These are phyloP conservation scores for Ellobium chinense DNA, from an alignment of 2,888 invertebrate species.

Conservation along the genomic window DNA sequence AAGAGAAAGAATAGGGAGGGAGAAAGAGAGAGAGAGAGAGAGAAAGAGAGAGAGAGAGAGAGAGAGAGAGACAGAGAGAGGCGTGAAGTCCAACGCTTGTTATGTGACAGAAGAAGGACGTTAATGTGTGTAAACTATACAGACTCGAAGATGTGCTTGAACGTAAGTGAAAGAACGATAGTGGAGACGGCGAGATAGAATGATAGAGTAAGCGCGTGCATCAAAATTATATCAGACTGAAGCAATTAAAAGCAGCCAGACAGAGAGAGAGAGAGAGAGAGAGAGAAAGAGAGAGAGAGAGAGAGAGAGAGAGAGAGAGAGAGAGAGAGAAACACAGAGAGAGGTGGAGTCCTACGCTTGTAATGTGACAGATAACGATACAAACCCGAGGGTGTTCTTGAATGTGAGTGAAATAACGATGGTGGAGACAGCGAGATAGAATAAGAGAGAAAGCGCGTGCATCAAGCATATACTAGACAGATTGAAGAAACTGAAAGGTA, in stretches of 20 bases:
- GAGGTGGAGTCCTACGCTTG: no score
- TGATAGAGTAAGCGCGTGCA: not conserved
- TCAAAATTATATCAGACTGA: no score
- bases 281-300: not conserved
- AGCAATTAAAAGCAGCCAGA: slow-evolving; percentile 8
- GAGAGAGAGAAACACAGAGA: not conserved
- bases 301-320: slow-evolving; percentile 12
- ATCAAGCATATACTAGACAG: no score
- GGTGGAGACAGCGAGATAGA: not conserved
- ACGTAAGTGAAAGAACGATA: no score
- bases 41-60: slow-evolving; percentile 40
- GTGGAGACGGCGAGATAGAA: not conserved
- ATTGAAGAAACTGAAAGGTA: no score
- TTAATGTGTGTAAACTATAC: no score
- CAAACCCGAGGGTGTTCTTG: not conserved
- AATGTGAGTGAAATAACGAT: not conserved
- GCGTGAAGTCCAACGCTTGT: no score
- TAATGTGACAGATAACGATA: no score
- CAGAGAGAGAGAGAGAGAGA: slow-evolving; percentile 11
- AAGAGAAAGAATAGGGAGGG: not conserved
- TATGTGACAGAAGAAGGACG: no score
- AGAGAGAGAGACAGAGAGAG: slow-evolving; percentile 41
- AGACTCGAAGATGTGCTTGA: no score
- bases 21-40: slow-evolving; percentile 2
- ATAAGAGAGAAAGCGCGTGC: not conserved